These are phyloP conservation scores for Spermophilus dauricus DNA, from an alignment of 2,113 vertebrate species.

Conservation along the genomic window DNA sequence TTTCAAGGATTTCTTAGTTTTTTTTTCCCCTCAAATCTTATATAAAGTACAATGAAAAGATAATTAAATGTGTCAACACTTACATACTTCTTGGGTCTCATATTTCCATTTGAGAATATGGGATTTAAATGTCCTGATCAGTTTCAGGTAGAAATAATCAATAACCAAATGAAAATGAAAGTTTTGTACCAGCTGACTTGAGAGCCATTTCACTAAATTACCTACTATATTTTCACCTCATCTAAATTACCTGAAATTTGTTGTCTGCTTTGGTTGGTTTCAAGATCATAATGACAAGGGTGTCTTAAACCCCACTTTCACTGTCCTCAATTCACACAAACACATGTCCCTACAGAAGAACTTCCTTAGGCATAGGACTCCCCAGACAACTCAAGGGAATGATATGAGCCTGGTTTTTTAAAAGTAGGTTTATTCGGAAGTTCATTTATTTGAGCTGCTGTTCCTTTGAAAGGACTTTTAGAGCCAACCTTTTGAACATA, in stretches of 20 bases:
- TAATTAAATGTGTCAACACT: not conserved
- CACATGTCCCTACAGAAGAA: not conserved
- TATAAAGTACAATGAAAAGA: not conserved
- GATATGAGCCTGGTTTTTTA: not conserved
- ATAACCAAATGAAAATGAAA: not conserved
- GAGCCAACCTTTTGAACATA: not conserved
- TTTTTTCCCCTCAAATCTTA: not conserved
- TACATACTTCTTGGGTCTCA: not conserved
- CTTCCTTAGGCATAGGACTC: not conserved
- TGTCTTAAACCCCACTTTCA: not conserved
- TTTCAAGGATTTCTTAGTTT: not conserved
- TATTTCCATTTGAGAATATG: not conserved
- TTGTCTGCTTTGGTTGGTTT: not conserved
- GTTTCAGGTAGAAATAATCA: not conserved
- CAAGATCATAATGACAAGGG: not conserved
- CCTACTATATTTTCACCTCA: not conserved
- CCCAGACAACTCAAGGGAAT: not conserved
- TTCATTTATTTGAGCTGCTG: not conserved
- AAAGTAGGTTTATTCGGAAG: not conserved
- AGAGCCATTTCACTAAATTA: not conserved
- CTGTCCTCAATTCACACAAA: not conserved
- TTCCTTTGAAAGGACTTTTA: not conserved
- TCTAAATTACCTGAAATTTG: not conserved
- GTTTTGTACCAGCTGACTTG: not conserved
- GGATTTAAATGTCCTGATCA: not conserved